Percentiles rank a stretch among this genome's conserved stretches.
Conservation (phyloP, 2,888 invertebrate genomes). For the Brachypalpus laphriformis region DNA sequence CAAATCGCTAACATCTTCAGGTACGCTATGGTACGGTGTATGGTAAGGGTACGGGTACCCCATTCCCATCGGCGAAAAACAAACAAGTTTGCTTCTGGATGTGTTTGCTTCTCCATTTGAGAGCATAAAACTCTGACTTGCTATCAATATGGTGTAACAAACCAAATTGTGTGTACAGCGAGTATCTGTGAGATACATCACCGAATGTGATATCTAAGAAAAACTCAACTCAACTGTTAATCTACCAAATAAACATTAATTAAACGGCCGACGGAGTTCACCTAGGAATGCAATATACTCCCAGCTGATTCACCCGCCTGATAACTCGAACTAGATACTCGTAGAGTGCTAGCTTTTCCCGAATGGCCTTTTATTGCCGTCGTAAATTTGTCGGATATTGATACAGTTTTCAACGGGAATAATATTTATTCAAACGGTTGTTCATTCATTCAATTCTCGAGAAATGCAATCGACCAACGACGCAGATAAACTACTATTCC, state of each 20-base stretch:
- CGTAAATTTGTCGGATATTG: constrained; percentile 62
- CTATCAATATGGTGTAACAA: constrained; percentile 13
- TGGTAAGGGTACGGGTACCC: background rate
- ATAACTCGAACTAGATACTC: background rate
- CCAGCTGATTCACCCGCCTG: background rate
- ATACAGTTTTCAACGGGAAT: constrained; percentile 45
- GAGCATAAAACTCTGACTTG: constrained; percentile 31
- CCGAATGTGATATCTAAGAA: constrained; percentile 1
- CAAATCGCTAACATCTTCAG: constrained; percentile 60
- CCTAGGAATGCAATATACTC: constrained; percentile 39
- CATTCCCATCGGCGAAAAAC: constrained; percentile 2
- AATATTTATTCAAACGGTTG: constrained; percentile 59
- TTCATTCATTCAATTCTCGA: constrained; percentile 18
- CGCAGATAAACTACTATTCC: constrained; percentile 31
- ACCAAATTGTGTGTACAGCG: constrained; percentile 6
- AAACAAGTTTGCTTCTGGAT: constrained; percentile 49
- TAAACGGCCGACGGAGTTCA: constrained; percentile 39
- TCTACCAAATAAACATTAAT: constrained; percentile 70
- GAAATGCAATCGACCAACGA: constrained; percentile 38
- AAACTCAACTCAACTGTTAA: constrained; percentile 62
- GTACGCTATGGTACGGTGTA: background rate
- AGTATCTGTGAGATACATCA: constrained; percentile 20
- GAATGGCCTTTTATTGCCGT: constrained; percentile 31
- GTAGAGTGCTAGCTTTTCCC: too few relatives aligned
- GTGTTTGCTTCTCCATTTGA: constrained; percentile 42